These are phyloP conservation scores for Sclerurus mexicanus DNA, from an alignment of 2,113 vertebrate genomes.

Conservation along the genomic window DNA sequence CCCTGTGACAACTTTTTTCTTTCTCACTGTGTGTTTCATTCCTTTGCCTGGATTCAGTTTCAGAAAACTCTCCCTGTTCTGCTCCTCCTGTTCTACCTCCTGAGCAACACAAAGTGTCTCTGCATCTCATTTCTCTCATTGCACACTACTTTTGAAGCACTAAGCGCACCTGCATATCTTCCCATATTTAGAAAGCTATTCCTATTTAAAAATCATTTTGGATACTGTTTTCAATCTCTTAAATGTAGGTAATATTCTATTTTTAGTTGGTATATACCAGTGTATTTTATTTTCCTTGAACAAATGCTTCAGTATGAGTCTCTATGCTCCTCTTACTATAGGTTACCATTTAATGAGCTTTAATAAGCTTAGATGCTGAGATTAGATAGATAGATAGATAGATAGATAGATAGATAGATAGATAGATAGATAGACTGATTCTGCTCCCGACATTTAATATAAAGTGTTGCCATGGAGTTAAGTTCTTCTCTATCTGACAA, in stretches of 20 bases:
- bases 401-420: background rate
- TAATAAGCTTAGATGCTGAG: conserved; percentile 19
- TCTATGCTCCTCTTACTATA: background rate
- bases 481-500: conserved; percentile 39
- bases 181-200: background rate
- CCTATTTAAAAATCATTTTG: background rate
- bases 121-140: background rate
- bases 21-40: background rate
- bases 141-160: background rate
- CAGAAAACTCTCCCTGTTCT: background rate
- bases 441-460: conserved; percentile 26
- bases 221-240: background rate
- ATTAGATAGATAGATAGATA: background rate
- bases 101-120: background rate
- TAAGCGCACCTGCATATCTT: background rate
- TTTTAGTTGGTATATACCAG: background rate
- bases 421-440: background rate
- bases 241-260: background rate
- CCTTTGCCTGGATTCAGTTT: background rate
- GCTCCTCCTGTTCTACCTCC: background rate
- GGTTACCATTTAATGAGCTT: conserved; percentile 20
- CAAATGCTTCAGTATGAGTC: background rate
- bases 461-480: conserved; percentile 58
- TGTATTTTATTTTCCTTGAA: background rate
- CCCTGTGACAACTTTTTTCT: background rate